Base-by-base conservation (phyloP, 2,888 invertebrate species). In the Polymixis flavicincta region DNA sequence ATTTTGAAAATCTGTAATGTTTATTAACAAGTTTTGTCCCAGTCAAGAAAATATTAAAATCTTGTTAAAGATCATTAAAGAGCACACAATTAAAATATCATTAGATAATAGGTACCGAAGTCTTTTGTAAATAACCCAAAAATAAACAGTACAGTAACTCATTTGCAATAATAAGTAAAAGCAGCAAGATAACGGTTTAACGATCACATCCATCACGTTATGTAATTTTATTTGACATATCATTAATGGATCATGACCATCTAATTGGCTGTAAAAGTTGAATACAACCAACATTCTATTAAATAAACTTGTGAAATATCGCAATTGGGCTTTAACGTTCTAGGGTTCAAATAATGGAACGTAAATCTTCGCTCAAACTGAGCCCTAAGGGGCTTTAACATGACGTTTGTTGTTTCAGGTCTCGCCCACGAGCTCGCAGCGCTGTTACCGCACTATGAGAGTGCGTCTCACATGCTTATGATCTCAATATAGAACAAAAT, bases 361-460 rank as follows among this genome's bases (percentile, higher is more conserved):
- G 52, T 74, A 74, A 74, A 77, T 80, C 67, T 61, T 63, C 80
- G 65, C 57, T 78, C 48, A 71, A 70, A 77, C 57, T 28, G 71
- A 74, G 85, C 82, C 82, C 79, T 60, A 67, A 61, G 42, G 82
- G 84, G 85, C 78, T 84, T 82, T 86, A 92, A 88, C 84, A 77
- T 89, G 84, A 88, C 91, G 84, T 91, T 92, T 90, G 89, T 96
- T 95, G 94, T 96, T 96, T 69, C 96, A 96, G 96, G 92, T 95
- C 92, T 94, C 91, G 87, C 79, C 90, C 87, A 88, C 87, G 87
- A 91, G 89, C 89, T 89, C 89, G 84, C 88, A 84, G 84, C 89
- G 90, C 91, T 90, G 94, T 91, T 89, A 86, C 85, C 94, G 92
- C 95, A 95, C 93, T 95, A 96, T 96, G 96, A 94, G 92, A 96